Evolutionary conservation across 2,888 invertebrate species (phyloP).

Genomic region (Druceiella hillmani): DNA sequence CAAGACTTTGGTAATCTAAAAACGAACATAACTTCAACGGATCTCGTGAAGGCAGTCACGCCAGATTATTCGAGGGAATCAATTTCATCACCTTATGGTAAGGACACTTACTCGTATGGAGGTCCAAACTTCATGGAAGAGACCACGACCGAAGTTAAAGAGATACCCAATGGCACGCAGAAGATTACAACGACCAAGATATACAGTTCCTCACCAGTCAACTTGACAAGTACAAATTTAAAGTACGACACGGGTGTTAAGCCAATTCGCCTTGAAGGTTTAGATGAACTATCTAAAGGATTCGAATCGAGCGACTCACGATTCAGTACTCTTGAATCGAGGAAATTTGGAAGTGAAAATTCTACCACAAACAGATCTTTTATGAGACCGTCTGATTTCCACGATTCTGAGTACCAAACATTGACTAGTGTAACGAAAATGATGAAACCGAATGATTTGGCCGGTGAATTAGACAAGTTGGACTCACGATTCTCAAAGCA

Average conservation of each 20-base stretch:
- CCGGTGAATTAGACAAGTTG: conserved; percentile 51
- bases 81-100: conserved; percentile 42
- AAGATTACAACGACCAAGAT: conserved; percentile 54
- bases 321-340: conserved; percentile 44
- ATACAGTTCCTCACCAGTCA: conserved; percentile 52
- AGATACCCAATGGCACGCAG: conserved; percentile 50
- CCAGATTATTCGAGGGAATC: conserved; percentile 36
- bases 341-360: conserved; percentile 24
- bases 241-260: conserved; percentile 34
- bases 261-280: conserved; percentile 44
- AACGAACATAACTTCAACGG: conserved; percentile 29
- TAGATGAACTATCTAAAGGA: conserved; percentile 48
- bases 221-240: conserved; percentile 44
- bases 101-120: conserved; percentile 38
- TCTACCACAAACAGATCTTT: conserved; percentile 48
- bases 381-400: conserved; percentile 49
- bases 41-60: conserved; percentile 39
- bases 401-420: conserved; percentile 36
- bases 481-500: conserved; percentile 63
- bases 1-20: too few species aligned
- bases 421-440: conserved; percentile 32
- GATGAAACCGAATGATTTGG: conserved; percentile 38
- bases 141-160: conserved; percentile 49
- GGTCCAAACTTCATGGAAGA: conserved; percentile 47
- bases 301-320: conserved; percentile 49